Conservation (phyloP, 2,113 vertebrate genomes). For the Lagopus leucura region DNA sequence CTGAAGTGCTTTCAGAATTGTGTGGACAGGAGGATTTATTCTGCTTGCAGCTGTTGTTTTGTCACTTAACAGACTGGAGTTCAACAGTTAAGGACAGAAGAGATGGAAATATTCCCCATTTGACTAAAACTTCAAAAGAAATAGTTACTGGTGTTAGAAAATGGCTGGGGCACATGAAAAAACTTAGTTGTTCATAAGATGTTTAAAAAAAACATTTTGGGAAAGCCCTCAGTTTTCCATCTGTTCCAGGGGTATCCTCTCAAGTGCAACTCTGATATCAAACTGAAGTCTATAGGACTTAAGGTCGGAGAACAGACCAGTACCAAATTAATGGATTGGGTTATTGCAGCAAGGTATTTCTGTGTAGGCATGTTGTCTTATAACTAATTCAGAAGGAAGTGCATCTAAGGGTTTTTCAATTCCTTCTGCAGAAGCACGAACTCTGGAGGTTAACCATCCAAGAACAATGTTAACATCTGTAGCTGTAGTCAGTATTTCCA, state of each 20-base stretch:
- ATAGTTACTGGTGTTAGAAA: conserved; percentile 2
- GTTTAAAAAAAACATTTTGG: not conserved
- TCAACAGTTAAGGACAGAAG: not conserved
- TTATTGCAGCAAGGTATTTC: not conserved
- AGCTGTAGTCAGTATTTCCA: not conserved
- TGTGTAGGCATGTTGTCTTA: not conserved
- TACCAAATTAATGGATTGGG: not conserved
- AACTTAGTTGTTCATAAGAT: not conserved
- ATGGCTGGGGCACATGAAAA: not conserved
- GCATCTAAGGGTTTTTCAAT: not conserved
- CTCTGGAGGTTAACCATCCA: not conserved
- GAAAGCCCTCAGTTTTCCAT: not conserved
- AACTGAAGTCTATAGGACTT: not conserved
- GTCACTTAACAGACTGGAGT: not conserved
- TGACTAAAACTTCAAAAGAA: conserved; percentile 5
- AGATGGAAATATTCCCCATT: not conserved
- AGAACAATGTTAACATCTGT: not conserved
- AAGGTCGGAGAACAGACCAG: not conserved
- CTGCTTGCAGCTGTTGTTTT: not conserved
- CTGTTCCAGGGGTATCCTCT: not conserved
- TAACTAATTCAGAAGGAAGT: not conserved
- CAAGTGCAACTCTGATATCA: not conserved
- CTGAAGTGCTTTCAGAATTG: not conserved
- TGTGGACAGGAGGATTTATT: conserved; percentile 20
- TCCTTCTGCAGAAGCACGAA: not conserved